Evolutionary conservation across 2,888 invertebrate species (phyloP).

Genomic region (Nemapogon koenigi): DNA sequence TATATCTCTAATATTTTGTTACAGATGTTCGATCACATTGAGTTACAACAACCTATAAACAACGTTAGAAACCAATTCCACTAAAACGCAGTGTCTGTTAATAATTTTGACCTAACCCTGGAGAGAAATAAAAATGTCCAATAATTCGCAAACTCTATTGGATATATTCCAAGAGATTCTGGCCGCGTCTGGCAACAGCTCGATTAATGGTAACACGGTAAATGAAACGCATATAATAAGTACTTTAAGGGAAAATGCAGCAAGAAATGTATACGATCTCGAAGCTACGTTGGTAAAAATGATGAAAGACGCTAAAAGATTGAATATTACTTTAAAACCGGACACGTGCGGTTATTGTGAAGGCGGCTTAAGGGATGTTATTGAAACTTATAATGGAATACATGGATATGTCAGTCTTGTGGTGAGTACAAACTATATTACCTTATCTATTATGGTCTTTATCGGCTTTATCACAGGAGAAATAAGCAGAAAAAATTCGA

Average conservation of each 20-base stretch:
- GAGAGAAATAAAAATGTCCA: constrained; percentile 32
- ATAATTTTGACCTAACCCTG: constrained; percentile 1
- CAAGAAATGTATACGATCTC: constrained; percentile 31
- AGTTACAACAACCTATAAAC: too few species aligned
- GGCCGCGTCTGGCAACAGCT: constrained; percentile 43
- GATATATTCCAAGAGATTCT: constrained; percentile 53
- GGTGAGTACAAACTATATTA: constrained; percentile 56
- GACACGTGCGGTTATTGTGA: constrained; percentile 64
- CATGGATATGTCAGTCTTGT: constrained; percentile 85
- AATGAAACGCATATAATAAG: constrained; percentile 47
- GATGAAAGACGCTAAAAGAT: constrained; percentile 40
- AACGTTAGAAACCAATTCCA: background rate
- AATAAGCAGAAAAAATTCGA: too few species aligned
- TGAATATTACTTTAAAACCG: constrained; percentile 34
- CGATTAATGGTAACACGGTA: constrained; percentile 29
- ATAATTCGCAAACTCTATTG: constrained; percentile 42
- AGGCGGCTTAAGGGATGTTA: constrained; percentile 64
- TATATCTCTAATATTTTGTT: too few species aligned
- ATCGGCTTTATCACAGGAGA: too few species aligned
- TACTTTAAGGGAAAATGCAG: constrained; percentile 39
- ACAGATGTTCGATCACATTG: too few species aligned
- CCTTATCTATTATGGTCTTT: too few species aligned
- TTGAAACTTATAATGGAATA: constrained; percentile 69
- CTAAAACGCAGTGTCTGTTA: background rate
- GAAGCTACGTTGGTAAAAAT: constrained; percentile 39